Base-by-base conservation (phyloP, 2,113 vertebrate species). In the Siniperca chuatsi region DNA sequence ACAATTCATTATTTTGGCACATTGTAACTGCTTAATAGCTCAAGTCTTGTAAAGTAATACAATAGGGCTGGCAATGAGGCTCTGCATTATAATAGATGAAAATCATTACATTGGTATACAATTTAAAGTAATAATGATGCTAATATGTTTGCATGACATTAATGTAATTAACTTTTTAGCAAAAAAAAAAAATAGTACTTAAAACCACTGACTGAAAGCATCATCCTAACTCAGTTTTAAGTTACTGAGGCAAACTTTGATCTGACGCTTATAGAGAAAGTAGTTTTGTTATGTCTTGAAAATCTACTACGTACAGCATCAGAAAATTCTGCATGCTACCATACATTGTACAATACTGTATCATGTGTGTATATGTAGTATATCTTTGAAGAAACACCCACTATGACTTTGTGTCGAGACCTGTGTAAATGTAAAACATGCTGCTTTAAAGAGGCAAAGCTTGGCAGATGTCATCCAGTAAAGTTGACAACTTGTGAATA, bases 401-500 rank as follows among this genome's bases (percentile, higher is more conserved):
- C 92, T 93, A 86, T 79, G 86, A 92, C 87, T 84, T 90, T 85
- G 71, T 69, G 88, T 89, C 9, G 29, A 87, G 82, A 91, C 92
- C 92, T 94, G 93, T 95, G 94, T 92, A 92, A 88, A 89, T 82
- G 88, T 87, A 77, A 77, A 78, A 86, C 79, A 6, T 91, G 94
- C 92, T 92, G 92, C 92, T 94, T 82, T 70, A 48, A 81, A 70
- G 86, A 91, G 81, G 73, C 75, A 64, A 57, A 57, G 76, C 64
- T 82, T 72, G 66, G 89, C 76, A 78, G 73, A 84, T 67, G 57
- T 79, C 72, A 50, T 83, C 60, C 55, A 37, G 69, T 83, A 46
- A 82, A 33, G 57, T n/a, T 81, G 88, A 89, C 79, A 86, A 67
- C 55, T 86, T 87, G 83, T 92, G 87, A 91, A 89, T 89, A 85